A percentile compares a stretch with the other conserved stretches of the same genome.
Evolutionary conservation across 2,797 vertebrate species (phyloP).

Genomic region (Acanthornis magna): DNA sequence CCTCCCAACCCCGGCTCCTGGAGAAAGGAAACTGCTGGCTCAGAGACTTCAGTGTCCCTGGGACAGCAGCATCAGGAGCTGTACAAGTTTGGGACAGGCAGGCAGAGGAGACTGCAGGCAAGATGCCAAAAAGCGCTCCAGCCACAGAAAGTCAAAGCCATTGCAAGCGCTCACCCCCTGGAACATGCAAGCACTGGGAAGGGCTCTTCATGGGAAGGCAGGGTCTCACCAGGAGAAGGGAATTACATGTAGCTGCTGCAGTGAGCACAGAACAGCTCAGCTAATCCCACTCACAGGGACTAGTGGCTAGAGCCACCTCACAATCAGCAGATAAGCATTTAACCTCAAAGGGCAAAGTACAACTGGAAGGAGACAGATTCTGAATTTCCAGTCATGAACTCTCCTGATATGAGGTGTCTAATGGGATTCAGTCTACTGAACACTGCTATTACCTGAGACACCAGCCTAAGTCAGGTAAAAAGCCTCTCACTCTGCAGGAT

Average conservation of each 20-base stretch:
- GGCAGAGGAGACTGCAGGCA: not conserved
- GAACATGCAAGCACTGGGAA: not conserved
- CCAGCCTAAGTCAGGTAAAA: not conserved
- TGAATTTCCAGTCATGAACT: not conserved
- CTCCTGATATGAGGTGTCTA: not conserved
- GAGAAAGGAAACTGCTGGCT: not conserved
- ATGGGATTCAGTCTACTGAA: not conserved
- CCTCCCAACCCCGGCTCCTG: not conserved
- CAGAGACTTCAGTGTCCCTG: not conserved
- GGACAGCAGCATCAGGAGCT: not conserved
- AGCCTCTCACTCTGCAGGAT: not conserved
- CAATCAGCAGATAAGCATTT: not conserved
- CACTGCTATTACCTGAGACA: not conserved
- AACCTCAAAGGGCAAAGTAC: not conserved
- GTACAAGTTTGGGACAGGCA: not conserved
- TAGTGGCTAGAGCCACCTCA: not conserved
- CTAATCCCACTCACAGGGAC: not conserved
- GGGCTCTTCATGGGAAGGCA: not conserved
- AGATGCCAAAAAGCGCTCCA: not conserved
- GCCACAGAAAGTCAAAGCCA: not conserved
- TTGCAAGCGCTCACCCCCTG: fast-evolving
- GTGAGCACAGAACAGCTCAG: not conserved
- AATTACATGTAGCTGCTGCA: not conserved
- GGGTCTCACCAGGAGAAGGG: not conserved
- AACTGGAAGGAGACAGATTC: not conserved